Base-by-base conservation (phyloP, 1,140 invertebrate genomes). In the Ceratina japonica region DNA sequence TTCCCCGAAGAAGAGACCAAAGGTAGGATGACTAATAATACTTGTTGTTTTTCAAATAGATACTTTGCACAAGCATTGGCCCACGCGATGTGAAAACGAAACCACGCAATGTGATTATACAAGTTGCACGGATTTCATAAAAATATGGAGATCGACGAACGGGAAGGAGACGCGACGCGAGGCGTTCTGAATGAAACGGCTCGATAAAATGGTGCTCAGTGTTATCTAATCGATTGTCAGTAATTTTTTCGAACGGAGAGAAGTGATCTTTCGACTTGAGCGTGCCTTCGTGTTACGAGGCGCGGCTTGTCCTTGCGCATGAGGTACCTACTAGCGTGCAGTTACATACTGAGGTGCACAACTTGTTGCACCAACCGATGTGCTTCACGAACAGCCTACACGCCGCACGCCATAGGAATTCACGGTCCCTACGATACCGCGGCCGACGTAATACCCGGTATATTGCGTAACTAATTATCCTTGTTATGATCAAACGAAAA, bases 271-370 rank as follows among this genome's bases (percentile, higher is more conserved):
- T 69, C 0, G 37, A 44, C n/a, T 44, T 58, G n/a, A 16, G 52
- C n/a, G 22, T 22, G 12, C 63, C 20, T n/a, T 20, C 1, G 27
- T 12, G n/a, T 3, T 52, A 20, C 70, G 44, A 81, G 84, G 85
- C 79, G 85, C 75, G 75, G 75, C 66, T 76, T 74, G 85, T 85
- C 83, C 86, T 87, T 87, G 83, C 66, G 52, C 59, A 64, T 74
- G 63, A 79, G 66, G 22, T 31, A 24, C 5, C 37, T 44, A 44
- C 72, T 77, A 58, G 75, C 74, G 73, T 73, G 68, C 79, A 75
- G 81, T 84, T 75, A 75, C 37, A 44, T 44, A 44, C 69, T 5
- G 52, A 15, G 68, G 58, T 75, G 74, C 74, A 81, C 81, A 85
- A 81, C 64, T 75, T 78, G 76, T 73, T 83, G 75, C 81, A 79